Evolutionary conservation across 2,113 vertebrate species (phyloP), one percentile per base, ranked within the genome.

Genomic region (Leptocoma aspasia): DNA sequence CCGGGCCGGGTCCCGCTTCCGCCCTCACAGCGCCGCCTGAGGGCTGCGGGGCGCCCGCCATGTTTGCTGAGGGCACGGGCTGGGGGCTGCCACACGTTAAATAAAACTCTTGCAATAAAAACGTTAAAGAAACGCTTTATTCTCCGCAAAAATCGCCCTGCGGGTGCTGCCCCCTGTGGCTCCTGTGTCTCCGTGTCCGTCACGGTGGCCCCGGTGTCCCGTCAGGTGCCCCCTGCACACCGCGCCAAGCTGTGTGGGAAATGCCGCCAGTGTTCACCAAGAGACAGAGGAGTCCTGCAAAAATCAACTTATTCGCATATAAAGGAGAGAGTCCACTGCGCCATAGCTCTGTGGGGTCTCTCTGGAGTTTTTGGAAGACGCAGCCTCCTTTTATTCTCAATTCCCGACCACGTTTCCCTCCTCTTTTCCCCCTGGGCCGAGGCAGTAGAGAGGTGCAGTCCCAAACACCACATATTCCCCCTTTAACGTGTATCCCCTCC

Each of bases 41-140:
- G 57, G 57, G 35, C 57, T 8, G 35, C 24, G 57, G 24, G 35
- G 11, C n/a, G 35, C 59, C 59, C 49, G 73, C 84, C 84, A 87
- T 78, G 0, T 61, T 63, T 5, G n/a, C 0, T 54, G 65, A 14
- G 73, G 84, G 73, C 54, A 26, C 20, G 10, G 35, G 1, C 3
- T 15, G 24, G 7, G 9, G 27, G 27, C 6, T 11, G 50, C 1
- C 9, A 2, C 13, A 1, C 27, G 21, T 21, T 5, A 4, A 53
- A 11, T 37, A 21, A 33, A 53, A 13, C 9, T 16, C 3, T 7
- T 14, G 22, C 15, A 4, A 21, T 33, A 31, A 37, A 71, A 9
- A 8, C 7, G 22, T 19, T 19, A 6, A 7, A 9, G 3, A 10
- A 31, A 15, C 2, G 12, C 8, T 4, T 6, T 6, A 1, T 33